Evolutionary conservation across 2,797 vertebrate genomes (phyloP).

Genomic region (Chaenodraco wilsoni): DNA sequence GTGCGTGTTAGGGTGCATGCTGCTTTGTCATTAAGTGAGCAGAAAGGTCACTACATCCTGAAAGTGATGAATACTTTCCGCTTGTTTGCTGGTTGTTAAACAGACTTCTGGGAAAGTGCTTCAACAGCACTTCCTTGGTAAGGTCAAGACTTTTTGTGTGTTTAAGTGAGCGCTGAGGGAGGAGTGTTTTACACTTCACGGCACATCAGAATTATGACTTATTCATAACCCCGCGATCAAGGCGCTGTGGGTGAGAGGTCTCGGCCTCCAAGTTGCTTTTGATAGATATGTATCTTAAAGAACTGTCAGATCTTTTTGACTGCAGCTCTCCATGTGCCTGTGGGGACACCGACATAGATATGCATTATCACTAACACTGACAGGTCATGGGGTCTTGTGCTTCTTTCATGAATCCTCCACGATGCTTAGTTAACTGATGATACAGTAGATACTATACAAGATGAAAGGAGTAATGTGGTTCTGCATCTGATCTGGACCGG

Average conservation of each 20-base stretch:
- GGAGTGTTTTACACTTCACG: constrained; percentile 57
- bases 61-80: constrained; percentile 66
- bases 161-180: constrained; percentile 40
- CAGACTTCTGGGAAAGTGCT: constrained; percentile 64
- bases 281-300: constrained; percentile 52
- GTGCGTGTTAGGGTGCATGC: neutral
- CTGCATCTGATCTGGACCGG: constrained; percentile 49
- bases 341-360: constrained; percentile 40
- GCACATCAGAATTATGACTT: constrained; percentile 59
- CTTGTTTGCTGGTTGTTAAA: constrained; percentile 57
- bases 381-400: constrained; percentile 27
- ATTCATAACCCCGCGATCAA: constrained; percentile 45
- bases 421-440: constrained; percentile 46
- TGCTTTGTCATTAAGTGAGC: neutral
- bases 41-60: constrained; percentile 66
- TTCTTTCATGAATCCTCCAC: constrained; percentile 43
- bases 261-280: constrained; percentile 47
- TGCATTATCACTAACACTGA: constrained; percentile 41
- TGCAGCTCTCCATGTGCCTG: constrained; percentile 26
- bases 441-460: constrained; percentile 38
- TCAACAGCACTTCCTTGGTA: constrained; percentile 39
- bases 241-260: constrained; percentile 41
- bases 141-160: constrained; percentile 53
- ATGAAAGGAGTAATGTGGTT: constrained; percentile 47
- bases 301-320: constrained; percentile 60